Evolutionary conservation across 2,888 invertebrate genomes (phyloP), one percentile per base, ranked within the genome.

Genomic region (Nebria brevicollis): DNA sequence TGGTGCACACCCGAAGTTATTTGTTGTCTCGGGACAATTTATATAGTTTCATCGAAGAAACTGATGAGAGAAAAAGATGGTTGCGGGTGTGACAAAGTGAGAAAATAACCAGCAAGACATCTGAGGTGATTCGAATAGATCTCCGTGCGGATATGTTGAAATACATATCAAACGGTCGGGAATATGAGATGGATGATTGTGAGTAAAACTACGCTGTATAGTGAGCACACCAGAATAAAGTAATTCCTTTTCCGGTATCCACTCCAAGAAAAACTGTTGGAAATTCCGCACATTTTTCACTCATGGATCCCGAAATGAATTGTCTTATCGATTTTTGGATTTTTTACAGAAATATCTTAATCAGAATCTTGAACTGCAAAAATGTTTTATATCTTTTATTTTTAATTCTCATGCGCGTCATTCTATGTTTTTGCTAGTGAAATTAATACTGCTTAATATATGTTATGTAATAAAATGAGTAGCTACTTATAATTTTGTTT

Each of bases 111-210:
- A 68, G 20, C 68, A 15, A 26, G 68, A 68, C 68, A 68, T 26
- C 20, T 68, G 68, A 25, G 68, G 20, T 26, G 26, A 68, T 68
- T 26, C 10, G 26, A 20, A 78, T 26, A 78, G 78, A 78, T 78
- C 54, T 54, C 74, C 68, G 74, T 68, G 74, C 43, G 72, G 78
- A 78, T 77, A 77, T 78, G 78, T 78, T 78, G 78, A 78, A 78
- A 78, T 78, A 78, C 73, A 78, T 78, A 78, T 78, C 74, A 77
- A 77, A 54, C 54, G 77, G 72, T 20, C 65, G 72, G 77, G 77
- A 77, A 77, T 77, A 77, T 72, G 72, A 77, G 77, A 77, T 77
- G 72, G 77, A 77, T 77, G 77, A 72, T 77, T 65, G 25, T 20
- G 26, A 68, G 2, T 2, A 34, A 64, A 65, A 72, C 77, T 65